phyloP scores from a whole-genome alignment of 2,888 invertebrate species.

The Mesodorylaimus sp. region DNA sequence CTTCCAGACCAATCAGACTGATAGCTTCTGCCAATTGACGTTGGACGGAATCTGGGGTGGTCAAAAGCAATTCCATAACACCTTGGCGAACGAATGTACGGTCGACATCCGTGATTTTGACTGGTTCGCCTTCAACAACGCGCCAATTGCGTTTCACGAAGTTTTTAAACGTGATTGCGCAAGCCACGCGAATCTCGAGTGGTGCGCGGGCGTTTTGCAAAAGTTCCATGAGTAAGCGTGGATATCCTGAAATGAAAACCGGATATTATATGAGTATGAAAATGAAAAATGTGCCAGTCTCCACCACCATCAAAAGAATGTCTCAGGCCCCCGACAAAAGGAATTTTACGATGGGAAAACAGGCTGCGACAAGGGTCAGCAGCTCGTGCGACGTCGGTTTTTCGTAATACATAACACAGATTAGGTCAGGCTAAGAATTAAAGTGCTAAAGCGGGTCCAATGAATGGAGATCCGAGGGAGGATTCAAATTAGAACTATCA shows the following conservation, averaged over 20 bases:
- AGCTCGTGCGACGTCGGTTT: too few species aligned
- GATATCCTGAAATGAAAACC: constrained; percentile 41
- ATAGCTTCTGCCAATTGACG: constrained; percentile 56
- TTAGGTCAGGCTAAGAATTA: too few species aligned
- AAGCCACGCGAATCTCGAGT: constrained; percentile 62
- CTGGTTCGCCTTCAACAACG: constrained; percentile 10
- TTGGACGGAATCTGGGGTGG: constrained; percentile 68
- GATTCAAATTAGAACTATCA: too few species aligned
- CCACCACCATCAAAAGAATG: too few species aligned
- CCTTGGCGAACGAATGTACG: constrained; percentile 58
- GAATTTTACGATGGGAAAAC: too few species aligned
- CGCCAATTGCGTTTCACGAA: constrained; percentile 84
- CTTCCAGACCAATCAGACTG: constrained; percentile 81
- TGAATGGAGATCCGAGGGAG: too few species aligned
- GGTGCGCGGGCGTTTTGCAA: constrained; percentile 55
- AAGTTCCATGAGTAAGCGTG: constrained; percentile 60
- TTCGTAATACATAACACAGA: too few species aligned
- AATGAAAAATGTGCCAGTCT: too few species aligned
- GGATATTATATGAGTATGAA: too few species aligned
- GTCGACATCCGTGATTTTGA: constrained; percentile 47
- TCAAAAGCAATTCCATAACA: constrained; percentile 78
- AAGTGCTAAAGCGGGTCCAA: too few species aligned
- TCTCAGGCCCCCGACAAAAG: too few species aligned
- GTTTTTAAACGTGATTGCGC: constrained; percentile 87
- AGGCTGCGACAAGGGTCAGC: too few species aligned